Conservation (phyloP, 2,113 vertebrate species). For the Catagonus wagneri region DNA sequence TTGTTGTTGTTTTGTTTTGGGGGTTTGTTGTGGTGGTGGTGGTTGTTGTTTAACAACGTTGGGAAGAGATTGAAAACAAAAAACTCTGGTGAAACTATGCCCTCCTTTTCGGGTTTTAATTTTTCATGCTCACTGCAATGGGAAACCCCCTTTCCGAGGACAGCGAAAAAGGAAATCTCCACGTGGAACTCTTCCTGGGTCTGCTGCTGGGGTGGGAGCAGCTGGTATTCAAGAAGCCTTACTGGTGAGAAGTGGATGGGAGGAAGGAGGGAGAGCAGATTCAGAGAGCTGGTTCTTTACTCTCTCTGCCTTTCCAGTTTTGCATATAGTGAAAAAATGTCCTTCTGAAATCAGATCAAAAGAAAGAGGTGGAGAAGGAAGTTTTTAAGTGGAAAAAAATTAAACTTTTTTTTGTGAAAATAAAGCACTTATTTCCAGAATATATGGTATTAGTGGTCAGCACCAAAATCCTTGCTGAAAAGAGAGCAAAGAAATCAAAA, state of each 20-base stretch:
- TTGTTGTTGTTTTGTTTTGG: too few relatives aligned
- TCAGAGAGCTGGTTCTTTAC: neutral
- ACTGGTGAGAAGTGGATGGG: neutral
- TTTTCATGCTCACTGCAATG: neutral
- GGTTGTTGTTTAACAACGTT: neutral
- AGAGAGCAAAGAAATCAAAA: neutral
- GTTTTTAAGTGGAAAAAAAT: neutral
- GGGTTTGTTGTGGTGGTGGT: too few relatives aligned
- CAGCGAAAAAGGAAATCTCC: neutral
- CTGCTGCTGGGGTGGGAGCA: neutral
- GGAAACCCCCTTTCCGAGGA: neutral
- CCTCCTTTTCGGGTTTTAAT: neutral
- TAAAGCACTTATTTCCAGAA: neutral
- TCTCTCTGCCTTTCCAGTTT: neutral
- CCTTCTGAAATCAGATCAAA: neutral
- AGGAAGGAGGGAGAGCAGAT: too few relatives aligned
- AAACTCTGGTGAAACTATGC: neutral
- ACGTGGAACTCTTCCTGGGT: too few relatives aligned
- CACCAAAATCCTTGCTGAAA: neutral
- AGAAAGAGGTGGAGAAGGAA: neutral
- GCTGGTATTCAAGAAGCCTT: neutral
- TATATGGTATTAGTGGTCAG: neutral
- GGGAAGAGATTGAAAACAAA: neutral
- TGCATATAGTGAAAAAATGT: neutral
- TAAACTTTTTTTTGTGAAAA: conserved; percentile 9